A percentile compares a stretch with the other conserved stretches of the same genome.
Evolutionary conservation across 1,140 invertebrate genomes (phyloP).

Genomic region (Diorhabda carinulata): DNA sequence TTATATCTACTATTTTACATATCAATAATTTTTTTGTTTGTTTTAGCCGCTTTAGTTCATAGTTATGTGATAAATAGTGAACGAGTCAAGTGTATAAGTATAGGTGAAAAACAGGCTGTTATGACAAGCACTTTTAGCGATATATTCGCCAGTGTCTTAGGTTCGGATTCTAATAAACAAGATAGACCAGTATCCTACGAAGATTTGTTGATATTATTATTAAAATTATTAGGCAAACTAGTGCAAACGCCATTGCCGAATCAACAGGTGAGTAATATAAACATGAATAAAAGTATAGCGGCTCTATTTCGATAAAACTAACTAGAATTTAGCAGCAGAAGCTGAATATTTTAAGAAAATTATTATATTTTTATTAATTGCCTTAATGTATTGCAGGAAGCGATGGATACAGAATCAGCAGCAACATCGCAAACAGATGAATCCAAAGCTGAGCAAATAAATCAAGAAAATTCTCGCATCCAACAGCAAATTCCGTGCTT

Average conservation of each 20-base stretch:
- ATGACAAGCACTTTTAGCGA: slow-evolving; percentile 56
- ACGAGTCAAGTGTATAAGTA: slow-evolving; percentile 52
- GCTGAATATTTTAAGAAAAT: neutral
- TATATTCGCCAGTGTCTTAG: slow-evolving; percentile 64
- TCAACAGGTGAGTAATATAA: slow-evolving; percentile 20
- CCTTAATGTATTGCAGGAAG: slow-evolving; percentile 30
- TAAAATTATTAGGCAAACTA: slow-evolving; percentile 63
- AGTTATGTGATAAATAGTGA: slow-evolving; percentile 59
- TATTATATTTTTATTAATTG: slow-evolving; percentile 2
- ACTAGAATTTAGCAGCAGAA: neutral
- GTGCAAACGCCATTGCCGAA: slow-evolving; percentile 62
- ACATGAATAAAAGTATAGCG: neutral
- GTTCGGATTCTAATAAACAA: slow-evolving; percentile 56
- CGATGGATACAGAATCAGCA: slow-evolving; percentile 41
- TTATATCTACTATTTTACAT: slow-evolving; percentile 54
- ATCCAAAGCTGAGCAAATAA: slow-evolving; percentile 68
- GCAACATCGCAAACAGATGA: slow-evolving; percentile 68
- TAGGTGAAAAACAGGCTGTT: slow-evolving; percentile 46
- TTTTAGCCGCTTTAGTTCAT: slow-evolving; percentile 54
- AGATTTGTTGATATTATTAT: slow-evolving; percentile 62
- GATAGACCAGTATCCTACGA: slow-evolving; percentile 61
- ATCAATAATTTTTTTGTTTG: slow-evolving; percentile 44
- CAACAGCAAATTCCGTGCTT: slow-evolving; percentile 58
- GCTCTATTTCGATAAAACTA: neutral
- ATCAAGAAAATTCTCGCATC: slow-evolving; percentile 45